Percentiles rank a stretch among this genome's conserved stretches.
Conservation (phyloP, 2,113 vertebrate species). For the Perccottus glenii region DNA sequence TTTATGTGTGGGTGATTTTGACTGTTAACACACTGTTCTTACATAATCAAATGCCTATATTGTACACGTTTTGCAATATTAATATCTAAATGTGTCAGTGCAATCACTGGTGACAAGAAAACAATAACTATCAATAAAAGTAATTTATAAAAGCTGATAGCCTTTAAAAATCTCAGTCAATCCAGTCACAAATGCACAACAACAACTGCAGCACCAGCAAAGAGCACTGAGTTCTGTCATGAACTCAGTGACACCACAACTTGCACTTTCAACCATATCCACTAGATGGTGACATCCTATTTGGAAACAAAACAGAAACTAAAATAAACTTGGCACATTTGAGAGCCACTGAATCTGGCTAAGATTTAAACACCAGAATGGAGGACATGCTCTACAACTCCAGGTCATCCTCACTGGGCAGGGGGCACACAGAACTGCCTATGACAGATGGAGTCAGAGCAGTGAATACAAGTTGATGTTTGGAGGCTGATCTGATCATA, state of each 20-base stretch:
- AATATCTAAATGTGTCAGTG: background rate
- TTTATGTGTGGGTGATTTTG: background rate
- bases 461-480: constrained; percentile 70
- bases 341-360: constrained; percentile 43
- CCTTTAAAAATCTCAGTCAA: constrained; percentile 13
- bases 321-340: constrained; percentile 56
- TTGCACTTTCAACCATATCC: constrained; percentile 40
- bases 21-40: background rate
- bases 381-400: constrained; percentile 64
- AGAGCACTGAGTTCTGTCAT: constrained; percentile 68
- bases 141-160: background rate
- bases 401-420: constrained; percentile 51
- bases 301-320: constrained; percentile 16
- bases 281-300: constrained; percentile 62
- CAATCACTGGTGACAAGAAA: background rate
- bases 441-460: constrained; percentile 63
- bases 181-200: constrained; percentile 30
- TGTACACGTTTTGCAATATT: background rate
- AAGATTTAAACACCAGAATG: constrained; percentile 50
- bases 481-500: constrained; percentile 53
- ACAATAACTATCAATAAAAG: background rate
- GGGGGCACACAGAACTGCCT: constrained; percentile 32
- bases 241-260: constrained; percentile 69
- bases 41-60: constrained; percentile 3
- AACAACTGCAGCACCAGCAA: constrained; percentile 44